Base-by-base conservation (phyloP, 2,888 invertebrate species). In the Julus scanicus region DNA sequence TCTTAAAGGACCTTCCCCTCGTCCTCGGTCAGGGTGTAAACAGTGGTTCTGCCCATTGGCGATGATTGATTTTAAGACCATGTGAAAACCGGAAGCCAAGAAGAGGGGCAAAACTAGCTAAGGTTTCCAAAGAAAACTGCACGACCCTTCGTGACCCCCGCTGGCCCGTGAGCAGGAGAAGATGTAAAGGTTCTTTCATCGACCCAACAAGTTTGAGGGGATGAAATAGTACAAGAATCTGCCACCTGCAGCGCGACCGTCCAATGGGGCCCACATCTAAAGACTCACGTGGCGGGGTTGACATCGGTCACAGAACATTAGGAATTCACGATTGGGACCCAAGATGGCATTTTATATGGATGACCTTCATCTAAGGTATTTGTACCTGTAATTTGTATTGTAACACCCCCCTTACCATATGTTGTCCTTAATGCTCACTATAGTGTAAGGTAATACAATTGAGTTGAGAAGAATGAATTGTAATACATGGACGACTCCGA, bases 111-210 rank as follows among this genome's bases (percentile, higher is more conserved):
- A 29, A 71, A 29, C 8, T 71, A 8, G 71, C 71, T 71, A 29
- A 71, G 71, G 11, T 71, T 71, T 29, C 71, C 29, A 71, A 71
- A 71, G 71, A 71, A 29, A 71, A 71, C 29, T 29, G 29, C 71
- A 71, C 71, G 71, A 71, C 71, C 71, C 71, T 13, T 71, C 29
- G 71, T 71, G 71, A 71, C 71, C 71, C 71, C 71, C 29, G 71
- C 71, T 71, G 71, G 29, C 71, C 71, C 71, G 11, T 29, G 20
- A 71, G 53, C 8, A 29, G 71, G 71, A 13, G 71, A 17, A 17
- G 53, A 53, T 11, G 29, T 29, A 71, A 71, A 71, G 71, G 71
- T 29, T 29, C 71, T 71, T 71, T 71, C 71, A 71, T 71, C 71
- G 71, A 20, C 29, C 29, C 71, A 71, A n/a, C 29, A 29, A 71